phyloP scores from a whole-genome alignment of 2,797 vertebrate genomes.

The Chloroceryle amazona region DNA sequence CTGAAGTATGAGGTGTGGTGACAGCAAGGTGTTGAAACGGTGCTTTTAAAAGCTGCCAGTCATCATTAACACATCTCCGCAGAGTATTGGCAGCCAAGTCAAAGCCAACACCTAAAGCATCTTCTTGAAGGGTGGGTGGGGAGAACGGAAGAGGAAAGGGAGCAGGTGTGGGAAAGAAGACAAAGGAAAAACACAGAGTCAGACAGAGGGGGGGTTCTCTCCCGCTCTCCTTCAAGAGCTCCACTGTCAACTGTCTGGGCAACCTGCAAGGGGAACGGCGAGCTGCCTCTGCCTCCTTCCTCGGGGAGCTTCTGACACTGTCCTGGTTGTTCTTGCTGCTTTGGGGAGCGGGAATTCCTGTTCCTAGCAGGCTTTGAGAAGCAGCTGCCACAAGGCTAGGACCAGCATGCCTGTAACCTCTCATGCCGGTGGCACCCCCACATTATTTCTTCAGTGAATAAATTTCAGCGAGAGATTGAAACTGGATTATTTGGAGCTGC shows the following conservation, averaged over 20 bases:
- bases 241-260: not conserved
- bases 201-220: not conserved
- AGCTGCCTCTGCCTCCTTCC: not conserved
- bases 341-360: not conserved
- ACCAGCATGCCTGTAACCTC: not conserved
- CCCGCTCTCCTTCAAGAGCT: not conserved
- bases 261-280: not conserved
- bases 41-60: constrained; percentile 68
- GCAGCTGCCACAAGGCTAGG: not conserved
- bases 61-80: constrained; percentile 62
- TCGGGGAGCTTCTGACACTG: not conserved
- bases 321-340: not conserved
- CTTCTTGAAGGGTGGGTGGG: not conserved
- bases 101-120: constrained; percentile 50
- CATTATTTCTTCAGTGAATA: not conserved
- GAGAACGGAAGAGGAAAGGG: not conserved
- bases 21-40: constrained; percentile 71
- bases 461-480: not conserved
- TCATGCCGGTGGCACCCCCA: not conserved
- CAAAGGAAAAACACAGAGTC: not conserved
- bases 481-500: not conserved
- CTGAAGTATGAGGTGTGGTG: constrained; percentile 73
- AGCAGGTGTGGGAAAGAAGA: constrained; percentile 52
- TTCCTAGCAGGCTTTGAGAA: not conserved
- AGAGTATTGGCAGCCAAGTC: constrained; percentile 16